A percentile compares a stretch with the other conserved stretches of the same genome.
Conservation (phyloP, 1,140 invertebrate genomes). For the Teleogryllus occipitalis region DNA sequence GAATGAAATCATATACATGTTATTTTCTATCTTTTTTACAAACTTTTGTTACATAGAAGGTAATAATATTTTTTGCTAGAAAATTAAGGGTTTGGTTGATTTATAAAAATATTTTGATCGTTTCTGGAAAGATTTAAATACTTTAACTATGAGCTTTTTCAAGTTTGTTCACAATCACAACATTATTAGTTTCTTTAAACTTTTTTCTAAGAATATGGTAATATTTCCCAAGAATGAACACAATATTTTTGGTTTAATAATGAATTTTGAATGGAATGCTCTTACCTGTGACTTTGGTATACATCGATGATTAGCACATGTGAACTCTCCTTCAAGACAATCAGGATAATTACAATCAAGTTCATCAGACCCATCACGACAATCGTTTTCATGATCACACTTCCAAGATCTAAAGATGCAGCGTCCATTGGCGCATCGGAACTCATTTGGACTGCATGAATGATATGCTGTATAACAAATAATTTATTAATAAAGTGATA, state of each 20-base stretch:
- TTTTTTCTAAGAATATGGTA: not conserved
- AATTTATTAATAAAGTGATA: not conserved
- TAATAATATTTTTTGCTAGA: too few species aligned
- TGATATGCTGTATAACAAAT: slow-evolving; percentile 61
- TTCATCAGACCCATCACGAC: slow-evolving; percentile 88
- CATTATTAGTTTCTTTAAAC: too few species aligned
- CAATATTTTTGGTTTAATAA: not conserved
- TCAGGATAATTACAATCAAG: slow-evolving; percentile 81
- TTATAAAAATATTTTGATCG: too few species aligned
- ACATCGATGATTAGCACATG: slow-evolving; percentile 83
- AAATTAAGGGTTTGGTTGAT: too few species aligned
- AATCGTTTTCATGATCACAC: slow-evolving; percentile 92
- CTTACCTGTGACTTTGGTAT: slow-evolving; percentile 67
- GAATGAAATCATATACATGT: slow-evolving; percentile 14
- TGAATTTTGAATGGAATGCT: not conserved
- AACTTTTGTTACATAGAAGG: too few species aligned
- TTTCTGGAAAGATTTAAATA: too few species aligned
- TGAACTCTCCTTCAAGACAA: slow-evolving; percentile 87
- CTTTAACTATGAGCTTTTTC: too few species aligned
- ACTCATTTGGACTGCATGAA: slow-evolving; percentile 86
- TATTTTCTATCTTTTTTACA: too few species aligned
- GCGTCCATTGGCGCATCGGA: slow-evolving; percentile 86
- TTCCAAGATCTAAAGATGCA: slow-evolving; percentile 94
- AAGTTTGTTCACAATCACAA: too few species aligned
- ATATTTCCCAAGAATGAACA: not conserved